Base-by-base conservation (phyloP, 2,797 vertebrate species). In the Oreonectes daqikongensis region DNA sequence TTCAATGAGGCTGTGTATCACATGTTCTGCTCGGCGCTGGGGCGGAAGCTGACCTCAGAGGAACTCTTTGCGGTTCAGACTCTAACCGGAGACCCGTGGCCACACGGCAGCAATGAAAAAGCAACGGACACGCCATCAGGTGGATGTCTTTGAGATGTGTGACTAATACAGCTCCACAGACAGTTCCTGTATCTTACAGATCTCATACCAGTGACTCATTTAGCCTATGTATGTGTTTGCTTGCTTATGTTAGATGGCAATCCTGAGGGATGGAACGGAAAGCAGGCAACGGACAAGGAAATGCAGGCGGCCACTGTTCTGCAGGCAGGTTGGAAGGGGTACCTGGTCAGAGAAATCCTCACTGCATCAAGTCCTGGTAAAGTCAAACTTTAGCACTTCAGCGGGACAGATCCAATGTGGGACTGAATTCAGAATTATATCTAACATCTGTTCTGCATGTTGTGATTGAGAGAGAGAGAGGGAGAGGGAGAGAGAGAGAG, bases 281-380 rank as follows among this genome's bases (percentile, higher is more conserved):
- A 72, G 81, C 84, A 84, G 30, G 83, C 91, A n/a, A 92, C 93
- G 77, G 64, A 84, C 12, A 77, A 89, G 77, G 93, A 96, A 88
- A 82, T 73, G 66, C 77, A 79, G 69, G 93, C 94, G 26, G 92
- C 87, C 78, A 83, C 84, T 24, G 83, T 90, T 88, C 86, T 98
- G 44, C 96, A 98, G 84, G 89, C 93, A 28, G 42, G 79, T 69
- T 94, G 69, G 78, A 80, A 75, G 70, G 76, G 78, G 26, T 78
- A 75, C 74, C 69, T 80, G 50, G 69, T 66, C 67, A 79, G 78
- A 75, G 55, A 79, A 52, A 72, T 83, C 68, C 35, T 68, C 61
- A 82, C 26, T 4, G 73, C 80, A 66, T 79, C 76, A 66, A 75
- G 72, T 76, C 79, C 78, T 75, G 80, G 80, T 82, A 81, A 22